phyloP scores from a whole-genome alignment of 2,888 invertebrate genomes.

The Spodoptera picta region DNA sequence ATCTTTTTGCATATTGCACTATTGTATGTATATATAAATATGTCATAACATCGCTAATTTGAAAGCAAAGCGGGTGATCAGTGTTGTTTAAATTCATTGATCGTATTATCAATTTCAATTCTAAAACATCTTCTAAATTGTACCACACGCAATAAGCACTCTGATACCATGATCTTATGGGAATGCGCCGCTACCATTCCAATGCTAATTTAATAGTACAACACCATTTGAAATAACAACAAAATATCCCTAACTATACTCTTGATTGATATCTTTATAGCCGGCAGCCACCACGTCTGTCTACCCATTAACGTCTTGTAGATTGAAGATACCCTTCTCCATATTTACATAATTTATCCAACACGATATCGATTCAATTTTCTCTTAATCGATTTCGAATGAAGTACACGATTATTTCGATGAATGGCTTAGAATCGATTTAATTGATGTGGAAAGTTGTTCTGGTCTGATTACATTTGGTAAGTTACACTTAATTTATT shows the following conservation, averaged over 20 bases:
- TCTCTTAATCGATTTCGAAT: conserved; percentile 26
- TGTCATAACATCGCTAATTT: too few species aligned
- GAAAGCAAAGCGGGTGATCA: too few species aligned
- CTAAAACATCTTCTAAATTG: background rate
- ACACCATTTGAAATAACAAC: conserved; percentile 65
- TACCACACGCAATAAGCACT: conserved; percentile 22
- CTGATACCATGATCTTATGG: conserved; percentile 59
- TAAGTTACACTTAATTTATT: too few species aligned
- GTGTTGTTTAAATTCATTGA: too few species aligned
- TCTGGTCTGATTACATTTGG: conserved; percentile 12
- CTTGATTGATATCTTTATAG: conserved; percentile 86
- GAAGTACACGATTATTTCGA: conserved; percentile 25
- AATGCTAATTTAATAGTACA: conserved; percentile 80
- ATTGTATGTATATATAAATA: too few species aligned
- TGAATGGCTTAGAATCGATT: conserved; percentile 12
- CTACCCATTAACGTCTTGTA: conserved; percentile 53
- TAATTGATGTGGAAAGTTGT: conserved; percentile 30
- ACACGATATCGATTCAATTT: conserved; percentile 28
- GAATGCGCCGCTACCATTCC: conserved; percentile 71
- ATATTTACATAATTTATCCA: conserved; percentile 48
- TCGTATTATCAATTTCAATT: too few species aligned
- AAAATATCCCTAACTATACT: conserved; percentile 57
- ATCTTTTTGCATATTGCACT: too few species aligned
- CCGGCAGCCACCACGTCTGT: conserved; percentile 59
- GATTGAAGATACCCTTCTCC: conserved; percentile 47